Base-by-base conservation (phyloP, 2,797 vertebrate genomes). In the Ctenosaura bakeri region DNA sequence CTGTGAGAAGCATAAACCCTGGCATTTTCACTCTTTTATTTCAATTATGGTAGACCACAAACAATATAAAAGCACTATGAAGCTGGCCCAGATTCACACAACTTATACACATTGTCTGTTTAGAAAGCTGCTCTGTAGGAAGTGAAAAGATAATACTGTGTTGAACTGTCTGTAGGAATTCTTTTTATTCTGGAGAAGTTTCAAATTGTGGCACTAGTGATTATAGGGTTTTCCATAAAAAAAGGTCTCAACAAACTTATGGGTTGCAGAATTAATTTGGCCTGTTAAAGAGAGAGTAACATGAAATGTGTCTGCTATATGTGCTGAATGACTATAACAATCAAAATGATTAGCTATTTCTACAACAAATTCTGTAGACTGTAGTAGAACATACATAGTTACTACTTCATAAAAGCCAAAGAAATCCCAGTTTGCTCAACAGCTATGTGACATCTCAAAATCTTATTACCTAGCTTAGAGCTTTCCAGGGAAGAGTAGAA, bases 11-110 rank as follows among this genome's bases (percentile, higher is more conserved):
- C 24, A 20, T 59, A 12, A 71, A 1, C 10, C 35, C 18, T 6
- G 77, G 0, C 85, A 82, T 86, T 90, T 92, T 26, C 6, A 88
- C 42, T 52, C 42, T 42, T 93, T 78, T 86, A 85, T 87, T 62
- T 91, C 59, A 90, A 4, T 87, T 89, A 74, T 71, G 24, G 29
- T 85, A 79, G 93, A 90, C 81, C 32, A 4, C 54, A 84, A 12
- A 3, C n/a, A 29, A 26, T 92, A 38, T 90, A 38, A 59, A 88
- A 87, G 52, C 66, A 87, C 26, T 50, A 69, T 46, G 85, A 91
- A 90, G 4, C 6, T 83, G 42, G 74, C 5, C 6, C 8, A 24
- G 16, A 69, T 80, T 42, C 32, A 38, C 56, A 12, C 6, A 78
- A 71, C n/a, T 16, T n/a, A 16, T 66, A 38, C 35, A 69, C 0